Evolutionary conservation across 1,140 invertebrate genomes (phyloP), one percentile per base, ranked within the genome.

Genomic region (Achatina immaculata): DNA sequence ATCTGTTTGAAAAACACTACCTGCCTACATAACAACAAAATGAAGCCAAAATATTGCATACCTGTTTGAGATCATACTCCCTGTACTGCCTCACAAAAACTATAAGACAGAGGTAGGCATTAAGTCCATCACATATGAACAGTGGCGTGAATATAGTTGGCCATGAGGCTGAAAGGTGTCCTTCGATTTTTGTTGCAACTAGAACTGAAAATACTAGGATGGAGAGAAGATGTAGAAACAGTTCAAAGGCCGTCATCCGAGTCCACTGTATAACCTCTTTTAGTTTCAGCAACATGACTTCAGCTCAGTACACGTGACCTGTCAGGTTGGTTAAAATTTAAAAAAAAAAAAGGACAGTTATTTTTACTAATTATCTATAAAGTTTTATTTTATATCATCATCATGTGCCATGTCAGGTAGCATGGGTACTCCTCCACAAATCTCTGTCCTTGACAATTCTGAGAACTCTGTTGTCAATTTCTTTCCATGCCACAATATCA

Each of bases 91-190:
- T 93, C 86, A 99, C 96, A 87, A 97, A 96, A 65, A 98, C 95
- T 86, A 98, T 98, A 24, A 96, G 94, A 89, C 96, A 96, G 90
- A 99, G 98, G 91, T 99, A 99, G 24, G 95, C 95, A 91, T 97
- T 97, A 65, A 98, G 92, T 55, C 95, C 96, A 93, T 99, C 96
- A 83, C 95, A 95, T 34, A 96, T 93, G 92, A 98, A 99, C 38
- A 98, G 91, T 0, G 97, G 97, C 7, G 95, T 94, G 91, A 98
- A 98, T 40, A 97, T 94, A 73, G 94, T 93, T 95, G 96, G 97
- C 92, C 93, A 93, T 7, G 89, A 88, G 21, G 86, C 83, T 19
- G 80, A 74, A 4, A 87, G 85, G 68, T 88, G 36, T 11, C 74
- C 81, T 82, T 93, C 93, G 31, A 91, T 72, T 83, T 93, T 93